phyloP scores from a whole-genome alignment of 2,113 vertebrate species.

The Hoplias malabaricus region DNA sequence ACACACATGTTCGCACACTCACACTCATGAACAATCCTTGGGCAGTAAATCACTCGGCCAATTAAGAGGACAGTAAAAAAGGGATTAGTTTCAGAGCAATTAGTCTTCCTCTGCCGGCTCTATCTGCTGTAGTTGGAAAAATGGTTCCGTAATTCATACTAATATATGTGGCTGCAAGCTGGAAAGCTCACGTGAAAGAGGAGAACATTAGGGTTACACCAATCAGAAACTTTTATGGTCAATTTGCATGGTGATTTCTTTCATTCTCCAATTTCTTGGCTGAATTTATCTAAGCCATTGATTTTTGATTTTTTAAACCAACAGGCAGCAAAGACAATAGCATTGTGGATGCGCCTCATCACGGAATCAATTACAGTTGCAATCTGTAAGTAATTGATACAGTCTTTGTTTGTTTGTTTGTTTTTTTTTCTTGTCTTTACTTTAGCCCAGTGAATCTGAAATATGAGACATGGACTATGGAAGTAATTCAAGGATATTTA shows the following conservation, averaged over 20 bases:
- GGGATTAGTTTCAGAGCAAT: constrained; percentile 64
- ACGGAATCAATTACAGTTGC: no score
- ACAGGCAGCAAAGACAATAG: no score
- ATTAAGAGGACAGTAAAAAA: constrained; percentile 70
- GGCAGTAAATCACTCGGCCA: constrained; percentile 65
- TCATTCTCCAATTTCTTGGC: neutral
- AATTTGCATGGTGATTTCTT: neutral
- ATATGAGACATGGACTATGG: no score
- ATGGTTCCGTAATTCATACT: constrained; percentile 59
- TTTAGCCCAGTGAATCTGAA: no score
- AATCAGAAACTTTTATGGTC: no score
- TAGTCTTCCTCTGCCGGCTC: constrained; percentile 56
- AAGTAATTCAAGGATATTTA: no score
- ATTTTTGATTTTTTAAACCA: no score
- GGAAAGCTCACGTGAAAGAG: constrained; percentile 11
- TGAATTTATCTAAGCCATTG: no score
- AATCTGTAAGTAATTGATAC: no score
- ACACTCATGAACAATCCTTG: constrained; percentile 39
- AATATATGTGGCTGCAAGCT: neutral
- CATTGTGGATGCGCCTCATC: no score
- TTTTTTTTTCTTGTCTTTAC: no score
- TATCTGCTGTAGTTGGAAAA: constrained; percentile 49
- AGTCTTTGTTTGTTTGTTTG: no score
- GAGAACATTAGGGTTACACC: constrained; percentile 28
- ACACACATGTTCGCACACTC: constrained; percentile 16